phyloP scores from a whole-genome alignment of 2,888 invertebrate species.

The Melanargia galathea region DNA sequence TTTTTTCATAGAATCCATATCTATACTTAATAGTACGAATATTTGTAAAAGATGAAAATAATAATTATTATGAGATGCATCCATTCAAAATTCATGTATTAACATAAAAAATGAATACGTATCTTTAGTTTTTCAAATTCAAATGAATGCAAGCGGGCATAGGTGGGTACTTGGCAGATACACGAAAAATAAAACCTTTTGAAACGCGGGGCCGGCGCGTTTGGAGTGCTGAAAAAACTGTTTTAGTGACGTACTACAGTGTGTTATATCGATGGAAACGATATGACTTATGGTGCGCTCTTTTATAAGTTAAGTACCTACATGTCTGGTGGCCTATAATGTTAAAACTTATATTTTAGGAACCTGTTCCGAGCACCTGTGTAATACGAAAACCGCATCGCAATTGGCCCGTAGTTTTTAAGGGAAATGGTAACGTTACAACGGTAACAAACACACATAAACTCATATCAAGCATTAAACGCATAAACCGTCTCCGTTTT shows the following conservation, averaged over 20 bases:
- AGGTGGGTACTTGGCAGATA: constrained; percentile 29
- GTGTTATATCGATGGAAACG: constrained; percentile 5
- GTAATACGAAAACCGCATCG: no score
- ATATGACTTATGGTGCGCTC: no score
- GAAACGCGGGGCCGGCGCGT: constrained; percentile 33
- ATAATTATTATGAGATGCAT: constrained; percentile 1
- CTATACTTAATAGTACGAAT: no score
- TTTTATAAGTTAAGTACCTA: no score
- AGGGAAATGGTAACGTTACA: no score
- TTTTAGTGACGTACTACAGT: constrained; percentile 12
- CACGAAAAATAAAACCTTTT: constrained; percentile 45
- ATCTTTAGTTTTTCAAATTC: constrained; percentile 29
- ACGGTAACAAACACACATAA: no score
- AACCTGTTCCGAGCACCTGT: no score
- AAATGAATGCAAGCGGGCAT: constrained; percentile 40
- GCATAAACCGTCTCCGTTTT: no score
- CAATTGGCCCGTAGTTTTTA: no score
- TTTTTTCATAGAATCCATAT: constrained; percentile 12
- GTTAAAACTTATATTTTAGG: no score
- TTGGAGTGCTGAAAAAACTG: constrained; percentile 22
- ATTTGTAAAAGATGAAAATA: constrained; percentile 2
- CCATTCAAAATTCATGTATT: constrained; percentile 21
- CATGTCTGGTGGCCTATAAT: no score
- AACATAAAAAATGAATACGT: constrained; percentile 30
- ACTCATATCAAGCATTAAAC: no score